Evolutionary conservation across 2,888 invertebrate genomes (phyloP).

Genomic region (Machimus atricapillus): DNA sequence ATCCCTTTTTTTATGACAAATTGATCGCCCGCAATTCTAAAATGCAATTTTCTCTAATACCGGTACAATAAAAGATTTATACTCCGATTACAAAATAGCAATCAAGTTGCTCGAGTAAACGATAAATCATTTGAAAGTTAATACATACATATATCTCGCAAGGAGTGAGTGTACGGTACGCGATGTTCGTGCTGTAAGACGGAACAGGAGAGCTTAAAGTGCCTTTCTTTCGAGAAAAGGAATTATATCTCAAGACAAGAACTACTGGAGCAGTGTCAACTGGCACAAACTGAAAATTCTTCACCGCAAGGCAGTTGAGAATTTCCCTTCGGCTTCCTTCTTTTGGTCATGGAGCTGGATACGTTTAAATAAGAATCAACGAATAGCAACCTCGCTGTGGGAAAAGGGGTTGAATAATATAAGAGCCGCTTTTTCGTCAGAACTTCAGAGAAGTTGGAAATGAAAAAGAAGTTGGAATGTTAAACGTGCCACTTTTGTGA

Average conservation of each 20-base stretch:
- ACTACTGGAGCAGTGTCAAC: constrained; percentile 12
- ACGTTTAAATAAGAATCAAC: background rate
- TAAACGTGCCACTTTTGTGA: background rate
- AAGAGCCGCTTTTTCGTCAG: background rate
- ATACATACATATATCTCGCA: background rate
- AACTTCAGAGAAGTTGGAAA: background rate
- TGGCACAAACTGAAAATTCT: constrained; percentile 10
- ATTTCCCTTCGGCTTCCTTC: background rate
- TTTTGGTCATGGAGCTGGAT: background rate
- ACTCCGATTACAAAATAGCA: background rate
- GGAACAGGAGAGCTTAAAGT: background rate
- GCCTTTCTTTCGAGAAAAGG: background rate
- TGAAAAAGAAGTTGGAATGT: background rate
- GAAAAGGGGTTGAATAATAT: constrained; percentile 6
- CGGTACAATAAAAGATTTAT: background rate
- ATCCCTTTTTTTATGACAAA: background rate
- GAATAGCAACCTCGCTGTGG: background rate
- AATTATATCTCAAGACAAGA: constrained; percentile 10
- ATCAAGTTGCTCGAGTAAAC: background rate
- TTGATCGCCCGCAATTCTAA: background rate
- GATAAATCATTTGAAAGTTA: constrained; percentile 31
- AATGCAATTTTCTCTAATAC: background rate
- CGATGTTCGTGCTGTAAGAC: background rate
- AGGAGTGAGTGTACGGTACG: background rate
- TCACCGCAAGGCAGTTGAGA: background rate